Conservation (phyloP, 1,140 invertebrate genomes). For the Achroia grisella region DNA sequence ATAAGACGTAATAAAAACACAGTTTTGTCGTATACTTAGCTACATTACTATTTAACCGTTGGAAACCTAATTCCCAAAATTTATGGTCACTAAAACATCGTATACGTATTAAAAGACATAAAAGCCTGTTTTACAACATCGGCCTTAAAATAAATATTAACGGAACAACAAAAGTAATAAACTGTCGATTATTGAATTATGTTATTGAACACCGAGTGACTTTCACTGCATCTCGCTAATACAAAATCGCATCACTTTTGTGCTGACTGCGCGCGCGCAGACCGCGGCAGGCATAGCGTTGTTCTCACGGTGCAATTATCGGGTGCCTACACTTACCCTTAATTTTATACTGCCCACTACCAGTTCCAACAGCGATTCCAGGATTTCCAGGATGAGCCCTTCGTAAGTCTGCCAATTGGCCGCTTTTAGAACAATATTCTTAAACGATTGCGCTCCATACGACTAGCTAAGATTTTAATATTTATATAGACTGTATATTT, state of each 20-base stretch:
- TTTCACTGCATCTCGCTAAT: slow-evolving; percentile 2
- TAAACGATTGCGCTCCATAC: slow-evolving; percentile 6
- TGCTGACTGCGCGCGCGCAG: slow-evolving; percentile 23
- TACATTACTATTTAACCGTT: no score
- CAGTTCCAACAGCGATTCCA: slow-evolving; percentile 21
- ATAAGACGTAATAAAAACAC: no score
- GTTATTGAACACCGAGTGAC: not conserved
- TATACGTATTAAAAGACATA: no score
- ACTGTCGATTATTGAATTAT: no score
- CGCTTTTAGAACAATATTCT: slow-evolving; percentile 4
- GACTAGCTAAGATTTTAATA: not conserved
- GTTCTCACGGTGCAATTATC: slow-evolving; percentile 65
- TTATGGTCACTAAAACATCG: no score
- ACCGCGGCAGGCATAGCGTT: slow-evolving; percentile 7
- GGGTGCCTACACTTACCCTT: slow-evolving; percentile 54
- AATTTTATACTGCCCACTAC: slow-evolving; percentile 41
- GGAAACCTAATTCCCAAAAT: no score
- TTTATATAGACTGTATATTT: slow-evolving; percentile 1
- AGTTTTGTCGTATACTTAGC: no score
- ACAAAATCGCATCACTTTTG: slow-evolving; percentile 9
- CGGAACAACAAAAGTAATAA: no score
- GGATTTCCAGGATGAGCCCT: slow-evolving; percentile 6
- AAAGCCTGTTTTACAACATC: no score
- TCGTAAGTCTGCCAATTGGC: slow-evolving; percentile 3
- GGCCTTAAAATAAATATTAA: no score